A percentile compares a stretch with the other conserved stretches of the same genome.
These are phyloP conservation scores for Piprites chloris DNA, from an alignment of 2,113 vertebrate species.

Conservation along the genomic window DNA sequence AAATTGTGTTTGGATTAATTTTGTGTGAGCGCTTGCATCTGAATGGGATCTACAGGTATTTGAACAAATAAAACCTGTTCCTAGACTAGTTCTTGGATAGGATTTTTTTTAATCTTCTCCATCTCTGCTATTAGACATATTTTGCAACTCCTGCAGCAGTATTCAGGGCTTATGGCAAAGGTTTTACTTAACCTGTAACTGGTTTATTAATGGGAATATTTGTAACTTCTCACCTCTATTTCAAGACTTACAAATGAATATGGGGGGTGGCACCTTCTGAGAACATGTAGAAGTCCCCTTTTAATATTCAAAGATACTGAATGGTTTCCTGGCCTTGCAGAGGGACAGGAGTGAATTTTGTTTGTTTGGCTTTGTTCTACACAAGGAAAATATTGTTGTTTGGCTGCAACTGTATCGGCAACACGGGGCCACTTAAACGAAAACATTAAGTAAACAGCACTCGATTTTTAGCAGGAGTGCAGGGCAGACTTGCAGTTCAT, in stretches of 20 bases:
- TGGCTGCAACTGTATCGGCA: background rate
- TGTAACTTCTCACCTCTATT: background rate
- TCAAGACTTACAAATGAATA: background rate
- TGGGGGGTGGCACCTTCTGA: background rate
- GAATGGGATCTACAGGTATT: constrained; percentile 10
- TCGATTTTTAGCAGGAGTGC: background rate
- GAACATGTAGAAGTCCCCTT: background rate
- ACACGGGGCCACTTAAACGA: background rate
- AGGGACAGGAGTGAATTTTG: background rate
- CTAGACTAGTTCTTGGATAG: background rate
- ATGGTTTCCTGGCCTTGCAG: background rate
- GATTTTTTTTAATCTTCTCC: constrained; percentile 19
- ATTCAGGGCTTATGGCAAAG: background rate
- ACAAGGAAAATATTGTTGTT: background rate
- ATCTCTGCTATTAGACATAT: background rate
- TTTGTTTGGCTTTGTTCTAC: background rate
- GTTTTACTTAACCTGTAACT: background rate
- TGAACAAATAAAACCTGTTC: constrained; percentile 48
- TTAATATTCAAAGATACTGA: background rate
- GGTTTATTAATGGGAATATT: background rate
- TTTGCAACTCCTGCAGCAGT: constrained; percentile 21
- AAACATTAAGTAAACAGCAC: background rate
- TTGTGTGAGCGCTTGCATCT: background rate
- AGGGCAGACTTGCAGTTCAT: background rate
- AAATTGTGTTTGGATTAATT: background rate